Conservation (phyloP, 92 coral and sea anemone species). For the Epizoanthus illoricatus region DNA sequence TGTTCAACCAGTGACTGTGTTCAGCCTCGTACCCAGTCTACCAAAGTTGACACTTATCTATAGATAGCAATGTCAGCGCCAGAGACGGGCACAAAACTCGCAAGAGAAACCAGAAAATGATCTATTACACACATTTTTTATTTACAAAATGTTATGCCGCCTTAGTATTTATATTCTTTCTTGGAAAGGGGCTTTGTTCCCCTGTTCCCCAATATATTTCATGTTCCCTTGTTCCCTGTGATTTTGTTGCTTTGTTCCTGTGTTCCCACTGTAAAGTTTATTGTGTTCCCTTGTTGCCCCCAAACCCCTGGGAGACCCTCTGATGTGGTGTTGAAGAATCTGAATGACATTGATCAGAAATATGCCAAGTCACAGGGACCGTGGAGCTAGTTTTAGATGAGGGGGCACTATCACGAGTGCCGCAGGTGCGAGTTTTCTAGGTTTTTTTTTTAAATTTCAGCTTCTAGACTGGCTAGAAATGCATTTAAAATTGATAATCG, state of each 20-base stretch:
- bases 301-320: neutral
- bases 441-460: neutral
- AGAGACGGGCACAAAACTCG: neutral
- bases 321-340: no score
- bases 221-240: neutral
- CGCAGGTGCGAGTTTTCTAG: no score
- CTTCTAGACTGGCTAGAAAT: no score
- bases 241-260: neutral
- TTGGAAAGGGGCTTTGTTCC: neutral
- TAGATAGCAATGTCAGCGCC: no score
- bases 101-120: conserved; percentile 25
- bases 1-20: neutral
- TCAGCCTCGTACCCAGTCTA: neutral
- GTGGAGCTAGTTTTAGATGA: conserved; percentile 8
- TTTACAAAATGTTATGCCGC: neutral
- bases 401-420: neutral
- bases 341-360: no score
- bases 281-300: neutral
- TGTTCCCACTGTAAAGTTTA: no score
- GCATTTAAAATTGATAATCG: neutral
- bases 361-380: neutral
- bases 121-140: neutral
- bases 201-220: neutral
- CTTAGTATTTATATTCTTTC: neutral
- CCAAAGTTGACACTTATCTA: neutral